These are phyloP conservation scores for Ladona fulva DNA, from an alignment of 1,140 invertebrate genomes.

Conservation along the genomic window DNA sequence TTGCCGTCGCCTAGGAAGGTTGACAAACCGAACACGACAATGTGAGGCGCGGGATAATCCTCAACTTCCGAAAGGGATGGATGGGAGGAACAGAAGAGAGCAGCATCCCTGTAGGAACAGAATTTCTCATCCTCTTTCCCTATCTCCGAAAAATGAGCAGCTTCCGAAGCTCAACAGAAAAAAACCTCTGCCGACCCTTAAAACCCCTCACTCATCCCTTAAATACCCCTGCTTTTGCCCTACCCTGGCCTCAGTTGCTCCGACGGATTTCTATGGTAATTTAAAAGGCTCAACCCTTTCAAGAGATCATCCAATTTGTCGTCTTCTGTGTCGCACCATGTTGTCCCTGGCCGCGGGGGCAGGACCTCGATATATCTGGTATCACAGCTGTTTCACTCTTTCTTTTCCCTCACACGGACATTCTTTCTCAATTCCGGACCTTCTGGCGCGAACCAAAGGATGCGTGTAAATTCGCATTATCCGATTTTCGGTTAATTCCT, in stretches of 20 bases:
- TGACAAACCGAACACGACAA: constrained; percentile 6
- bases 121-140: too few relatives aligned
- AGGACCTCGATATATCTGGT: too few relatives aligned
- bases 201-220: too few relatives aligned
- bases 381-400: too few relatives aligned
- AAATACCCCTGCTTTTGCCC: neutral
- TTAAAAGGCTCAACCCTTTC: neutral
- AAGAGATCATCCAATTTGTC: constrained; percentile 1
- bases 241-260: too few relatives aligned
- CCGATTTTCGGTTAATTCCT: too few relatives aligned
- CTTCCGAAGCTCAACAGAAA: neutral
- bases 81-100: too few relatives aligned
- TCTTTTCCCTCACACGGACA: neutral
- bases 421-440: too few relatives aligned
- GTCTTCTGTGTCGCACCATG: neutral
- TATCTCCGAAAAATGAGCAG: constrained; percentile 1
- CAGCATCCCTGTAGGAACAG: too few relatives aligned
- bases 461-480: too few relatives aligned
- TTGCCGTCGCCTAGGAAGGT: neutral
- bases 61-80: neutral
- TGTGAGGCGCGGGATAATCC: neutral
- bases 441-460: too few relatives aligned
- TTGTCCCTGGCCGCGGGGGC: neutral
- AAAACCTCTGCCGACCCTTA: neutral
- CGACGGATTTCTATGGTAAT: neutral